Evolutionary conservation across 2,888 invertebrate species (phyloP).

Genomic region (Mesorhabditis spiculigera): DNA sequence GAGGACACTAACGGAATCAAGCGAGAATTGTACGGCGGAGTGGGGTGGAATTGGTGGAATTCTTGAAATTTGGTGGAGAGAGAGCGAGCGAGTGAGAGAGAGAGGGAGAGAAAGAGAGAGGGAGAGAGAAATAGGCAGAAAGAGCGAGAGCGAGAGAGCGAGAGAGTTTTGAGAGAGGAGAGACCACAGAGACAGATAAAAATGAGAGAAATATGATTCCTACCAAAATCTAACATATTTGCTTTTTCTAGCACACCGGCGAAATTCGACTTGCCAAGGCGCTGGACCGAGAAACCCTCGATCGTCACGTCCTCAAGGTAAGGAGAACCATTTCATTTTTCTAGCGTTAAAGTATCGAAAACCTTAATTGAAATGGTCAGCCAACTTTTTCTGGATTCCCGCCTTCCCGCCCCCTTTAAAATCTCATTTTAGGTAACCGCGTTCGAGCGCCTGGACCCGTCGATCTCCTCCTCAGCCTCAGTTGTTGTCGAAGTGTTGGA

Average conservation of each 20-base stretch:
- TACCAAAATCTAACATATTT: neutral
- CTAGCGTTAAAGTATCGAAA: neutral
- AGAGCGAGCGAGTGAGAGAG: no score
- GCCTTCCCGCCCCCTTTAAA: neutral
- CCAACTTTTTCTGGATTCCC: no score
- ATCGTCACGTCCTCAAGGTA: conserved; percentile 50
- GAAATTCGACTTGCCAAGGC: conserved; percentile 51
- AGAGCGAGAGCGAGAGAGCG: no score
- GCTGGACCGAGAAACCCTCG: conserved; percentile 52
- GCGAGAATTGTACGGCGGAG: no score
- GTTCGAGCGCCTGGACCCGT: conserved; percentile 51
- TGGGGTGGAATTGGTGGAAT: no score
- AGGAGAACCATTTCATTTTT: neutral
- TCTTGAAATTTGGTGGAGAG: no score
- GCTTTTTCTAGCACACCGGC: conserved; percentile 39
- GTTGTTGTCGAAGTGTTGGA: conserved; percentile 79
- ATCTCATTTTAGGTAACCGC: conserved; percentile 37
- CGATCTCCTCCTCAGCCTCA: conserved; percentile 44
- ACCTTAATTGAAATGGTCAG: no score
- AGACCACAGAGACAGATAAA: conserved; percentile 6
- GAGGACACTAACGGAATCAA: no score
- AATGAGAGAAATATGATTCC: conserved; percentile 15
- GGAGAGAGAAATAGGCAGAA: no score
- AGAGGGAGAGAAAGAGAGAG: no score
- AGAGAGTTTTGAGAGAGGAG: no score